Percentiles rank a stretch among this genome's conserved stretches.
These are phyloP conservation scores for Bombus polaris DNA, from an alignment of 1,140 invertebrate species.

Conservation along the genomic window DNA sequence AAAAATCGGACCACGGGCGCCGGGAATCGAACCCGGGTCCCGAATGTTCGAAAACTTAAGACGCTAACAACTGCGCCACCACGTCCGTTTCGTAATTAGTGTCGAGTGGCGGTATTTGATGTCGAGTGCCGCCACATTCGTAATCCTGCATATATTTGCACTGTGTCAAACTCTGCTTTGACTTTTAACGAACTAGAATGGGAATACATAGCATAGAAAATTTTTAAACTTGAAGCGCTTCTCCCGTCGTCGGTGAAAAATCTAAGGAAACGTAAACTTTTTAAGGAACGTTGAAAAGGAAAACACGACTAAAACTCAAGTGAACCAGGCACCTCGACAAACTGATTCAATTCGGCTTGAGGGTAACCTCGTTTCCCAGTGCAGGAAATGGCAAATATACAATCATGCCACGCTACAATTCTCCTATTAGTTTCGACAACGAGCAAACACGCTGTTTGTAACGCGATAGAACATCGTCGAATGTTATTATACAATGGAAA, in stretches of 20 bases:
- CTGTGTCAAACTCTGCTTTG: neutral
- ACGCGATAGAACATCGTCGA: neutral
- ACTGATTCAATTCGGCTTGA: conserved; percentile 1
- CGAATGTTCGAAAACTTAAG: too few relatives aligned
- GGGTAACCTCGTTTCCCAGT: conserved; percentile 20
- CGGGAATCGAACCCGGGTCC: too few relatives aligned
- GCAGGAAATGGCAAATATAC: conserved; percentile 31
- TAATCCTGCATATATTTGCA: neutral
- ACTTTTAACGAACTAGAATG: neutral
- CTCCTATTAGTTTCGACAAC: conserved; percentile 8
- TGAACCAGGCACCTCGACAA: neutral
- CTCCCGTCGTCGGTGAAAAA: neutral
- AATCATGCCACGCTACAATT: conserved; percentile 15
- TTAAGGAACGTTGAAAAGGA: neutral
- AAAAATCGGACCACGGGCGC: too few relatives aligned
- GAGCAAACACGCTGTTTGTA: conserved; percentile 2
- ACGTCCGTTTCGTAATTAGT: too few relatives aligned
- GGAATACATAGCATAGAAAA: neutral
- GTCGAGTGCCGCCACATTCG: too few relatives aligned
- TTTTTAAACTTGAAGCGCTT: neutral
- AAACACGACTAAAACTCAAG: neutral
- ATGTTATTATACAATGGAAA: neutral
- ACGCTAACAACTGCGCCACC: too few relatives aligned
- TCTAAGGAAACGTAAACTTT: neutral
- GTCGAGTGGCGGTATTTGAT: too few relatives aligned